phyloP scores from a whole-genome alignment of 2,888 invertebrate genomes.

The Barypeithes pellucidus region DNA sequence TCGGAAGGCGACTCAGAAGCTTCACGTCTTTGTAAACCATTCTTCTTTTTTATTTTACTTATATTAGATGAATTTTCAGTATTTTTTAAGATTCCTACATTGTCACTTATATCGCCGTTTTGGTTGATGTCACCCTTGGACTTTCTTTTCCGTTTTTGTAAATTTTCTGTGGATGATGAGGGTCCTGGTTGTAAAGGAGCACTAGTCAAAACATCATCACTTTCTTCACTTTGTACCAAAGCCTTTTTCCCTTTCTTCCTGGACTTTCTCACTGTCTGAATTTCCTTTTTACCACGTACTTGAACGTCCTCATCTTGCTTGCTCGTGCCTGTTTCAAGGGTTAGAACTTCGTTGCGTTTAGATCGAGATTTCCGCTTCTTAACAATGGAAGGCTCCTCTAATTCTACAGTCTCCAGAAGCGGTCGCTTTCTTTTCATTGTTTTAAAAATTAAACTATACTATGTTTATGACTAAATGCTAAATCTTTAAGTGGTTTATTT shows the following conservation, averaged over 20 bases:
- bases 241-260: slow-evolving; percentile 9
- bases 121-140: slow-evolving; percentile 26
- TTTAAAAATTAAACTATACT: neutral
- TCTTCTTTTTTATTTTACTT: slow-evolving; percentile 25
- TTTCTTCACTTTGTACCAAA: neutral
- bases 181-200: slow-evolving; percentile 5
- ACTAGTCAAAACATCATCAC: neutral
- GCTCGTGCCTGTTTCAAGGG: neutral
- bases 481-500: neutral
- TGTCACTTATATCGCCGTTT: slow-evolving; percentile 30
- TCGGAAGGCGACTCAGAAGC: slow-evolving; percentile 24
- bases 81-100: neutral
- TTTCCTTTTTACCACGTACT: neutral
- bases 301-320: no score
- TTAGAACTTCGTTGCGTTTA: neutral
- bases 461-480: slow-evolving; percentile 1
- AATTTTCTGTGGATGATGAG: slow-evolving; percentile 16
- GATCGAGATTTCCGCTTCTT: slow-evolving; percentile 19
- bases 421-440: slow-evolving; percentile 13
- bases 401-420: slow-evolving; percentile 1
- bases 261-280: neutral
- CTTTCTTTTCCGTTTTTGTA: slow-evolving; percentile 8
- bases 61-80: slow-evolving; percentile 2
- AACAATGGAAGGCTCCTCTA: neutral
- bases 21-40: slow-evolving; percentile 27